Evolutionary conservation across 2,888 invertebrate genomes (phyloP), one percentile per base, ranked within the genome.

Genomic region (Actias luna): DNA sequence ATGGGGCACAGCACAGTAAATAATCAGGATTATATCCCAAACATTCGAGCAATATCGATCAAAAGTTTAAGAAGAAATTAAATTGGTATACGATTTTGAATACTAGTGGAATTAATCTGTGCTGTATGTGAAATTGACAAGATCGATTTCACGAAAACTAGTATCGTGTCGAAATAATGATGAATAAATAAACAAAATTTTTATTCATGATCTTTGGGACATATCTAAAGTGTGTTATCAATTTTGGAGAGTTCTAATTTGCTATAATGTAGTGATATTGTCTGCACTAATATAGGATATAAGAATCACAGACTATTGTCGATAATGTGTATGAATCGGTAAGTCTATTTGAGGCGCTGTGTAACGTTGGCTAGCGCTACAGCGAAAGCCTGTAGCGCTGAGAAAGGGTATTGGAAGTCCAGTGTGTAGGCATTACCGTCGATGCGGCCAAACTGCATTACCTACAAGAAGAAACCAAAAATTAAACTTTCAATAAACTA

Each of bases 371-470:
- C 98, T 80, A 99, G 94, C 68, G 99, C 99, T 65, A 99, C 99
- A 63, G 99, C 98, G 92, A 99, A 99, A 64, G 99, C 99, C 92
- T 99, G 99, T 67, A 99, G 94, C 71, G 99, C 99, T 64, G 98
- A 98, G 93, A 99, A 99, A 35, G 99, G 99, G 89, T 99, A 98
- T 88, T 99, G 99, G 93, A 99, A 99, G 93, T 99, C 99, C 81
- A 99, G 93, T 0, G 99, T 99, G 93, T 99, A 99, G 57, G 99
- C 99, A 87, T 99, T 99, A 75, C 98, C 98, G 91, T 99, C 99
- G 77, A 99, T 99, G 66, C 99, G 95, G 14, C 99, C 99, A 90
- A 99, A 99, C 91, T 99, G 99, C 98, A 99, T 99, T 66, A 99
- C 99, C 98, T 99, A 88, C 4, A 84, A 83, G 58, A 29, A 50